Evolutionary conservation across 2,888 invertebrate genomes (phyloP).

Genomic region (Anagyrus pseudococci): DNA sequence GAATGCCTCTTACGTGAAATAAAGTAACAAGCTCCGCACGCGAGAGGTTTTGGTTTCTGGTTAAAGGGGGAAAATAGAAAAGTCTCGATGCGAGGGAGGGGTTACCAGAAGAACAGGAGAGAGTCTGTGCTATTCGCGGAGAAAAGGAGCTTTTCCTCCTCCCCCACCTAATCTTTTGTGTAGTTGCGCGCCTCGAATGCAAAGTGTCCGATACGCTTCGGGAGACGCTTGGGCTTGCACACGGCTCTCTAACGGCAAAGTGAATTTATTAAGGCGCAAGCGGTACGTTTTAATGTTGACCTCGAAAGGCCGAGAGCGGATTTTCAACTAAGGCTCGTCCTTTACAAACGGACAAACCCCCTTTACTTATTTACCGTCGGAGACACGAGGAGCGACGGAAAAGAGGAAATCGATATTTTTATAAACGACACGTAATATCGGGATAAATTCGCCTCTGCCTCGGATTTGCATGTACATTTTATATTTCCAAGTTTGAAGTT

Average conservation of each 20-base stretch:
- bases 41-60: constrained; percentile 3
- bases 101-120: too few relatives aligned
- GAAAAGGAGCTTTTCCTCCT: constrained; percentile 23
- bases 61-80: background rate
- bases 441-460: too few relatives aligned
- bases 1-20: background rate
- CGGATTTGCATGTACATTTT: too few relatives aligned
- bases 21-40: background rate
- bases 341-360: too few relatives aligned
- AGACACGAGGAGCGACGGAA: background rate
- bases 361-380: too few relatives aligned
- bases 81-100: background rate
- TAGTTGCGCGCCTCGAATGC: constrained; percentile 7
- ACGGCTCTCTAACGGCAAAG: constrained; percentile 7
- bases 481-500: too few relatives aligned
- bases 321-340: too few relatives aligned
- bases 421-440: background rate
- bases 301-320: too few relatives aligned
- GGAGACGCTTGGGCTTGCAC: background rate
- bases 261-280: constrained; percentile 16
- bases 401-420: background rate
- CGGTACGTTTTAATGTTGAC: background rate
- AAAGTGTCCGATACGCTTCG: constrained; percentile 4
- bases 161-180: constrained; percentile 26
- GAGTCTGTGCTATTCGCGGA: background rate